phyloP scores from a whole-genome alignment of 2,113 vertebrate species.

The Carassius gibelio region DNA sequence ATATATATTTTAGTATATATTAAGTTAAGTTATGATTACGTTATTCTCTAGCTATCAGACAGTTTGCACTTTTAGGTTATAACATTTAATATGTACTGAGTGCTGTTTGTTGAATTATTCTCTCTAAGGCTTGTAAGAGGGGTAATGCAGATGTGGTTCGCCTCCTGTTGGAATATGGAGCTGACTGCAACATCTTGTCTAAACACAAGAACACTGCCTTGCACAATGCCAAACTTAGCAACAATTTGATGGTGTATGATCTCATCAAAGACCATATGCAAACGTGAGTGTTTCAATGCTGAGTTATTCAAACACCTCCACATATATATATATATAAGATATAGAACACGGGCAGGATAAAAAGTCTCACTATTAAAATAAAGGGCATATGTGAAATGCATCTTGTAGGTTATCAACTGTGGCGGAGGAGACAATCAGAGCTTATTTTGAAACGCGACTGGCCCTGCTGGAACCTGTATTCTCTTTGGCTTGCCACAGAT shows the following conservation, averaged over 20 bases:
- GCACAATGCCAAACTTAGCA: slow-evolving; percentile 90
- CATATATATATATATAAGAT: background rate
- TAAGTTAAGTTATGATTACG: background rate
- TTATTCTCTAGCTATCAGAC: background rate
- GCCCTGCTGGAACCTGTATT: slow-evolving; percentile 87
- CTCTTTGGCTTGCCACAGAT: slow-evolving; percentile 89
- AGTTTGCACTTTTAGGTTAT: background rate
- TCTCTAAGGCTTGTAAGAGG: slow-evolving; percentile 88
- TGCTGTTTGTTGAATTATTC: background rate
- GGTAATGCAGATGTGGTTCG: slow-evolving; percentile 92
- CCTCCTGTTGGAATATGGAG: slow-evolving; percentile 92
- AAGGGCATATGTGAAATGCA: background rate
- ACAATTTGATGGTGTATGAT: slow-evolving; percentile 86
- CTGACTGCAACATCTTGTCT: slow-evolving; percentile 92
- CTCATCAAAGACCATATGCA: slow-evolving; percentile 87
- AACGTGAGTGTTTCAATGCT: slow-evolving; percentile 79
- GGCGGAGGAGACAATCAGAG: slow-evolving; percentile 87
- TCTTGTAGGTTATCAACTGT: slow-evolving; percentile 84
- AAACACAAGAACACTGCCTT: slow-evolving; percentile 90
- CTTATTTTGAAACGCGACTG: slow-evolving; percentile 90
- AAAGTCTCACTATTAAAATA: background rate
- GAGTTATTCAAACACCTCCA: background rate
- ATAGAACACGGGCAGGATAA: background rate
- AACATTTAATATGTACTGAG: background rate
- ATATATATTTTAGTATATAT: too few species aligned